These are phyloP conservation scores for Manacus vitellinus DNA, from an alignment of 2,113 vertebrate genomes.

Conservation along the genomic window DNA sequence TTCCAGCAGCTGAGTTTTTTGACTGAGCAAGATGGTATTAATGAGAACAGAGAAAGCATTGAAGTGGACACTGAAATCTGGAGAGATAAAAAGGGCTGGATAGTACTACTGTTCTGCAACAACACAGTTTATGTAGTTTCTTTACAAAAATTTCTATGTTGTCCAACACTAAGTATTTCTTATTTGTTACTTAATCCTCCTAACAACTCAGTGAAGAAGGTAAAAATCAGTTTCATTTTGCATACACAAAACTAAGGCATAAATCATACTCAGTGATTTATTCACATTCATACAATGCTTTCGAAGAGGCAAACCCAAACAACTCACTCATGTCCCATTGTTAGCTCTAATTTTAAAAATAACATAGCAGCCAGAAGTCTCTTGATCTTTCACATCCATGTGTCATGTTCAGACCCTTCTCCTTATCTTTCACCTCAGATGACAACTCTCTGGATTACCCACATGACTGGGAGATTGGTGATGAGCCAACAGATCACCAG, in stretches of 20 bases:
- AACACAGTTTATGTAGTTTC: not conserved
- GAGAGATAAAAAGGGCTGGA: not conserved
- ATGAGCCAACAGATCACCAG: not conserved
- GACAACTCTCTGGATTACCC: not conserved
- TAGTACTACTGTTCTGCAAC: not conserved
- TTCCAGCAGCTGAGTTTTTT: not conserved
- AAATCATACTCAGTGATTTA: not conserved
- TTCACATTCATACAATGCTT: not conserved
- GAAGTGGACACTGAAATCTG: not conserved
- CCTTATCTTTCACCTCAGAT: not conserved
- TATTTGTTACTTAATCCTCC: not conserved
- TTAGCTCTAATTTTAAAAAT: slow-evolving; percentile 1
- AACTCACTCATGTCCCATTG: not conserved
- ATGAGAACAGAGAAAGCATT: not conserved
- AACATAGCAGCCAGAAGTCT: not conserved
- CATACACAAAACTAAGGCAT: not conserved
- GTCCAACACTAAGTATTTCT: not conserved
- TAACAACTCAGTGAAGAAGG: not conserved
- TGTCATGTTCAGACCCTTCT: not conserved
- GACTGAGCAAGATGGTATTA: not conserved
- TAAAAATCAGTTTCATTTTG: not conserved
- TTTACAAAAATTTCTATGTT: not conserved
- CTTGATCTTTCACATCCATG: not conserved
- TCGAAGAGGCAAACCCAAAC: not conserved
- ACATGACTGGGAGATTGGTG: not conserved